Base-by-base conservation (phyloP, 2,888 invertebrate species). In the Meiosimyza platycephala region DNA sequence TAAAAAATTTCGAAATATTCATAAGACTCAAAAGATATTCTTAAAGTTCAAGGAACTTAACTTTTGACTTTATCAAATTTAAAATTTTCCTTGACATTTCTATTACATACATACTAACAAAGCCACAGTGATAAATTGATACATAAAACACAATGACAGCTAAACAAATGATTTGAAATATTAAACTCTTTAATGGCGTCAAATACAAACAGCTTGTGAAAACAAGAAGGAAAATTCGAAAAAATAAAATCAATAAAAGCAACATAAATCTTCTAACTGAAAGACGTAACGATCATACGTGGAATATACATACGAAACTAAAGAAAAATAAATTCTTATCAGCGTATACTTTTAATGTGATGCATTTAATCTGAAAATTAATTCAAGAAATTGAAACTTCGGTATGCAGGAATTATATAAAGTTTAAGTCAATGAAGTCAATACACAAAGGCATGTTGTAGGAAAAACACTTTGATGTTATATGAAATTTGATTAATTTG, bases 131-230 rank as follows among this genome's bases (percentile, higher is more conserved):
- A 73, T 50, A 70, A 73, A 73, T 70, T 70, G 59, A 60, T 51
- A 73, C 18, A 54, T 73, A 47, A 52, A 65, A 70, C 13, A 16
- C 6, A 50, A 22, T 52, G 73, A 70, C 73, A 73, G 50, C 52
- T 54, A 57, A 60, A 72, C 68, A 72, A 72, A 72, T 72, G 63
- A 62, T 57, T 57, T 63, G 67, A 63, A 72, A 72, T 72, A 54
- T 57, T 22, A 57, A 57, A 57, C 57, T 18, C 57, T 18, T 12
- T 18, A 15, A 28, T 22, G 57, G 57, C 57, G 57, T 57, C 22
- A 57, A 28, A 28, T 57, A 11, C 12, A 7, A 57, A 18, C 11
- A 57, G 13, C n/a, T 3, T 11, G 5, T 1, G 0, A 57, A 13
- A 57, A 13, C 28, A 22, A 9, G 12, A 28, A 2, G 15, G 12